Evolutionary conservation across 2,888 invertebrate genomes (phyloP), one percentile per base, ranked within the genome.

Genomic region (Chrysomela aeneicollis): DNA sequence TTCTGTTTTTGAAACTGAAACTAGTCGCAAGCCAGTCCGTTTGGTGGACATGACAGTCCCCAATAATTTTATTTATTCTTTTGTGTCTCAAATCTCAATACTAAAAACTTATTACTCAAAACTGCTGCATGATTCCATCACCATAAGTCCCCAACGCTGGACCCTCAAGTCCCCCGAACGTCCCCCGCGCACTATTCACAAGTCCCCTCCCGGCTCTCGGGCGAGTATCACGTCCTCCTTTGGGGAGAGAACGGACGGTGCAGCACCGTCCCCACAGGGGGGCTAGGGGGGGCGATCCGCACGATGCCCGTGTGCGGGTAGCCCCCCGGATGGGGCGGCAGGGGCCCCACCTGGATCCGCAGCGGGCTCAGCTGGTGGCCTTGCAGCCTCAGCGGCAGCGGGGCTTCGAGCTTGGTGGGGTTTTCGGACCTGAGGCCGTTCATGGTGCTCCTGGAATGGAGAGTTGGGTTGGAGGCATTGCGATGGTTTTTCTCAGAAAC

Each of bases 161-260:
- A 35, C 54, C 59, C 26, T 54, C 59, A 21, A 46, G 19, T 46
- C 22, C 57, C 32, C 59, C 4, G 3, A 1, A 15, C 8, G 2
- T 15, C 15, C 42, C 4, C 42, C 42, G n/a, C 42, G 6, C 42
- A 42, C 42, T 71, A 71, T 75, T 74, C 72, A 74, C 73, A 74
- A 63, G 66, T 70, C 26, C 68, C 71, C 26, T 75, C 73, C 74
- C 75, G 73, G 61, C 66, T 71, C 55, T 66, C 69, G 60, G 73
- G 71, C 69, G 72, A 74, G 74, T 83, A 83, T 83, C 83, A 83
- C 83, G 83, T 83, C 71, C 83, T 74, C 70, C 82, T 77, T 10
- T 81, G 76, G 22, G 83, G 83, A 51, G 83, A 83, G 72, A 83
- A 83, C 55, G 83, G 83, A 73, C 83, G 76, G 70, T 83, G 83